Percentiles rank a stretch among this genome's conserved stretches.
These are phyloP conservation scores for Caracal caracal DNA, from an alignment of 2,113 vertebrate species.

Conservation along the genomic window DNA sequence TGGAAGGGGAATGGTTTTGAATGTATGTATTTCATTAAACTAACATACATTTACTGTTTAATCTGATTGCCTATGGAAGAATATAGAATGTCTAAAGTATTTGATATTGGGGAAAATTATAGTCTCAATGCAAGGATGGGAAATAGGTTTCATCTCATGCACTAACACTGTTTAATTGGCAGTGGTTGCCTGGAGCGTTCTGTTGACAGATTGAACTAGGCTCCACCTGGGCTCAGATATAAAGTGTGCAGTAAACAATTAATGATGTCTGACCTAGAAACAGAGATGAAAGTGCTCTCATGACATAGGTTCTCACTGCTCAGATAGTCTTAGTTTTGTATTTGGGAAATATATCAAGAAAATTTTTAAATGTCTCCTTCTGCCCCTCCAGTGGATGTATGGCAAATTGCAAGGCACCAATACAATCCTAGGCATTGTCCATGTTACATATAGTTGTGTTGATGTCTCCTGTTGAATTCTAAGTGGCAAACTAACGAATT, in stretches of 20 bases:
- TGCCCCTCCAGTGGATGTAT: not conserved
- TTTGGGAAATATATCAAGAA: constrained; percentile 22
- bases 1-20: not conserved
- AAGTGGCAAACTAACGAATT: not conserved
- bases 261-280: not conserved
- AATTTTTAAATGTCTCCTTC: not conserved
- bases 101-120: not conserved
- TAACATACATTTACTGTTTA: not conserved
- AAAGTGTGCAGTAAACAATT: not conserved
- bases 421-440: not conserved
- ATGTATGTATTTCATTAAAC: not conserved
- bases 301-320: not conserved
- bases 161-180: not conserved
- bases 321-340: not conserved
- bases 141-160: not conserved
- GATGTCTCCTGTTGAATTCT: not conserved
- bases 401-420: not conserved
- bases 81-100: not conserved
- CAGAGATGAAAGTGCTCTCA: not conserved
- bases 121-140: not conserved
- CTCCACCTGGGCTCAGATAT: not conserved
- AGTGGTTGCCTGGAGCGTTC: not conserved
- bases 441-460: not conserved
- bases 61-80: not conserved
- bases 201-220: not conserved